Evolutionary conservation across 1,140 invertebrate species (phyloP), one percentile per base, ranked within the genome.

Genomic region (Pararge aegeria): DNA sequence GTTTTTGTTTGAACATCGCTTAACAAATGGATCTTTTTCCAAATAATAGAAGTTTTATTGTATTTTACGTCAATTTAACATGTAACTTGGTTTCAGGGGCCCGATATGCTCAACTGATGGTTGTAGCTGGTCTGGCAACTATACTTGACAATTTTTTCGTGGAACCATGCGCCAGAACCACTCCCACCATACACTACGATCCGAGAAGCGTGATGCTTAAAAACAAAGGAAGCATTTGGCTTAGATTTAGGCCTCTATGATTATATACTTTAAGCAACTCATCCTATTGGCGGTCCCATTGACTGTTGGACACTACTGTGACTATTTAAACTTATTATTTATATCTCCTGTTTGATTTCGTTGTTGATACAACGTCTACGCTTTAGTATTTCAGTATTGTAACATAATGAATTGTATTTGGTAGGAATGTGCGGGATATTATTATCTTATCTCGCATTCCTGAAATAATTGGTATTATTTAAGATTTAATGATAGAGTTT

Each of bases 151-250:
- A 55, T 10, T 80, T 78, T 50, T n/a, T 30, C 6, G 75, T 89
- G 50, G 78, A 82, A 37, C 83, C 87, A 6, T 87, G 87, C 49
- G 55, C 72, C 2, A 70, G 64, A 16, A 89, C 87, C 3, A 80
- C 86, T 1, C 53, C 84, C 0, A 64, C 12, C 0, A 85, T 89
- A 15, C 52, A 82, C 3, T 89, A 88, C 55, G 84, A 89, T 52
- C 69, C 87, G 0, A 59, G 87, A 29, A 89, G 87, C 46, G 80
- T 89, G 1, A 86, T 89, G 82, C 69, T 89, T 7, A 89, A 88
- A 62, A 89, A 87, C 65, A 86, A 84, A 62, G 87, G 82, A 13
- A 75, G 83, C 29, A 87, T 89, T 60, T 87, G 78, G 75, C 68
- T 89, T n/a, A 70, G 63, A 54, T 85, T 87, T 67, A 79, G 50